Evolutionary conservation across 1,140 invertebrate genomes (phyloP).

Genomic region (Fopius arisanus): DNA sequence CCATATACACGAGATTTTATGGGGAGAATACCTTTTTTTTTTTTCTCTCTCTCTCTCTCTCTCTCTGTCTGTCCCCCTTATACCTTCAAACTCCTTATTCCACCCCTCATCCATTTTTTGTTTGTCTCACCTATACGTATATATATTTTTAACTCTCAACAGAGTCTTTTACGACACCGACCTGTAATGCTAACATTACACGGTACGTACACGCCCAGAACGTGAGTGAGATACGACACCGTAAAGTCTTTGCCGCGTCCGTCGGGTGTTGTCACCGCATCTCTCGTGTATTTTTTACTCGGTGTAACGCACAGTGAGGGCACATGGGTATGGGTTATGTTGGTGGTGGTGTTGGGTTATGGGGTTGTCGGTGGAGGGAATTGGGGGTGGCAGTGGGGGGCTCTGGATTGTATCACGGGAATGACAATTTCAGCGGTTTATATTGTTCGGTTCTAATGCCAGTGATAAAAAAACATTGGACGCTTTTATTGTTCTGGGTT

Average conservation of each 20-base stretch:
- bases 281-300: background rate
- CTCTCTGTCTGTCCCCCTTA: too few relatives aligned
- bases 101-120: background rate
- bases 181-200: constrained; percentile 46
- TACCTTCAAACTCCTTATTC: background rate
- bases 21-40: background rate
- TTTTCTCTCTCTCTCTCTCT: too few relatives aligned
- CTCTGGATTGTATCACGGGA: background rate
- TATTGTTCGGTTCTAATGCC: background rate
- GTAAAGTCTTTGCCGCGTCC: constrained; percentile 41
- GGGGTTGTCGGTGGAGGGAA: background rate
- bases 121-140: background rate
- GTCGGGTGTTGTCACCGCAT: constrained; percentile 2
- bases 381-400: background rate
- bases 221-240: constrained; percentile 38
- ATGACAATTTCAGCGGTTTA: constrained; percentile 12
- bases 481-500: background rate
- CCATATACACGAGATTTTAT: constrained; percentile 28
- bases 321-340: background rate
- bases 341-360: background rate
- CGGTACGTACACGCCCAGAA: constrained; percentile 18
- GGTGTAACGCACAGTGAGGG: background rate
- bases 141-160: constrained; percentile 38
- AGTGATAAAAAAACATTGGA: constrained; percentile 3
- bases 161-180: constrained; percentile 46